A percentile compares a stretch with the other conserved stretches of the same genome.
phyloP scores from a whole-genome alignment of 2,888 invertebrate species.

The Polyploca ridens region DNA sequence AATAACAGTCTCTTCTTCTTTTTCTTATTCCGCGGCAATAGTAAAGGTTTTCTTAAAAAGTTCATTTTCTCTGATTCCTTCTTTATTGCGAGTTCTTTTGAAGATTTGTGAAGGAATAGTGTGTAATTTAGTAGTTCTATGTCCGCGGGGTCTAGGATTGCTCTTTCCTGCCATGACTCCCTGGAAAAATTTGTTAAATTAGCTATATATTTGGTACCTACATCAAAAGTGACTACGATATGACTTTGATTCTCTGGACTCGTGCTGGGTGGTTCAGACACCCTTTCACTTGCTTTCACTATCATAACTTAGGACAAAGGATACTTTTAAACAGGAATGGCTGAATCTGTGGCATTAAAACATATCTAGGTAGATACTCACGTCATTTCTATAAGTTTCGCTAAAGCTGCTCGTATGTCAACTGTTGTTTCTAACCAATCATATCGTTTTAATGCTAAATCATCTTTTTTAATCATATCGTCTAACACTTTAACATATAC shows the following conservation, averaged over 20 bases:
- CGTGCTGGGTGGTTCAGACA: too few species aligned
- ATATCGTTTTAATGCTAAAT: conserved; percentile 49
- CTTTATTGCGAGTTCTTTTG: conserved; percentile 21
- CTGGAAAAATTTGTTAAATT: conserved; percentile 34
- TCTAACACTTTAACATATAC: conserved; percentile 41
- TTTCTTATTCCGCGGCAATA: conserved; percentile 34
- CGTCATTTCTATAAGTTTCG: conserved; percentile 54
- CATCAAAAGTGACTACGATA: too few species aligned
- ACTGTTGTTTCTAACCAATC: conserved; percentile 68
- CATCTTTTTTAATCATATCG: conserved; percentile 54
- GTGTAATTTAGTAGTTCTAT: conserved; percentile 57
- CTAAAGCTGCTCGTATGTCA: conserved; percentile 55
- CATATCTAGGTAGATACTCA: conserved; percentile 46
- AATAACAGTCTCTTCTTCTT: conserved; percentile 26
- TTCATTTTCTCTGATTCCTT: conserved; percentile 3
- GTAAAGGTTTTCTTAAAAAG: conserved; percentile 14
- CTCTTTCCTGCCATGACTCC: conserved; percentile 19
- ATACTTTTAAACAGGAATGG: too few species aligned
- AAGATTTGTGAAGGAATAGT: conserved; percentile 43
- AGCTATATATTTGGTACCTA: too few species aligned
- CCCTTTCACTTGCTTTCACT: too few species aligned
- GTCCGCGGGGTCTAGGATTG: conserved; percentile 50
- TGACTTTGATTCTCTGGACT: too few species aligned
- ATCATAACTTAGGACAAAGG: too few species aligned
- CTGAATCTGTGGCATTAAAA: not conserved